Base-by-base conservation (phyloP, 2,113 vertebrate species). In the Toxotes chatareus region DNA sequence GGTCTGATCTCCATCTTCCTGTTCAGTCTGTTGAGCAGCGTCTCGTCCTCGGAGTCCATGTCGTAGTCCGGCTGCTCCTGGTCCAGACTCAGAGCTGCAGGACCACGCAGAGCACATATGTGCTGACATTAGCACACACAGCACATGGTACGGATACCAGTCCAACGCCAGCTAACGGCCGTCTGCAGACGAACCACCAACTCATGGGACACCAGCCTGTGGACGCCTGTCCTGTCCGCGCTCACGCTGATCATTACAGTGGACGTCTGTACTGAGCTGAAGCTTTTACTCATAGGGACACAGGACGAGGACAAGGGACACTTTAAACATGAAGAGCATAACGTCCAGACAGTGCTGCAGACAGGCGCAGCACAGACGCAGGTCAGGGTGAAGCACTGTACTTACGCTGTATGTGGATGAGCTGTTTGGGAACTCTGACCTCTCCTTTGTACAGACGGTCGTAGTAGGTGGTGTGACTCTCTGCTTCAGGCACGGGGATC, bases 21-120 rank as follows among this genome's bases (percentile, higher is more conserved):
- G 92, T 97, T 98, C 44, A 98, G 96, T 83, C 97, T 94, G 93
- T 97, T 97, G 85, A 98, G 95, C 62, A 98, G 94, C 11, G 96
- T 97, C 84, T 98, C 97, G 60, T 98, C 97, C 94, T 98, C 97
- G 3, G 97, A 98, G 93, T 98, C 97, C 97, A 98, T 97, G 88
- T 98, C 97, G 62, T 98, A 98, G 94, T 98, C 97, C 56, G 97
- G 96, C 93, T 97, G 96, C 4, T 98, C 97, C 56, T 94, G 96
- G 93, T 98, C 97, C 91, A 98, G 94, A 88, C 97, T 96, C 76
- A 97, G 96, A 51, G 97, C 97, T 98, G 91, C 19, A 47, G 31
- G 27, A 53, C 14, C 55, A 49, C 38, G 57, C 5, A n/a, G 51
- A 53, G 46, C 3, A 56, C n/a, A 12, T 16, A 40, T 1, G 7